Evolutionary conservation across 2,113 vertebrate species (phyloP), one percentile per base, ranked within the genome.

Genomic region (Edolisoma coerulescens): DNA sequence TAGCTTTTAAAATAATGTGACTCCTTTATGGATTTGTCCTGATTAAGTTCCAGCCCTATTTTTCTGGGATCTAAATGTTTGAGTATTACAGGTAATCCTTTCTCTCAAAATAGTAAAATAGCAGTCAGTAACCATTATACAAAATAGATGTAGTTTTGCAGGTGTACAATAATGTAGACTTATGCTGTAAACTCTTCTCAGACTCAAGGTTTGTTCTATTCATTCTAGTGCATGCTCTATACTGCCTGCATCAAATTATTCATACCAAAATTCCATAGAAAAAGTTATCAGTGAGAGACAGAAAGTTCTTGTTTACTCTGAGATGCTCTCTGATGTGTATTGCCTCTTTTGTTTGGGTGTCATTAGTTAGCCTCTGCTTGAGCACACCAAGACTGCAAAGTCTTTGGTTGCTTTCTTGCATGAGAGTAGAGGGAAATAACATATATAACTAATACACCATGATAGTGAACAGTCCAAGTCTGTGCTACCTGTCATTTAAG

Each of bases 371-470:
- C 13, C 39, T 60, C 50, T 68, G 27, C 33, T 45, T 1, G 1
- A 81, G n/a, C 50, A 74, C 56, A 35, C 11, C 18, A 17, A 28
- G 32, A 24, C 37, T 41, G 61, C 3, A 1, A 23, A 44, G 32
- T n/a, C 65, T 67, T 74, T 44, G 42, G 57, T 80, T 8, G 9
- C 53, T 71, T 83, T 37, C 27, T 24, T 49, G 35, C 33, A n/a
- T 14, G n/a, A 30, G 13, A 49, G 47, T 16, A 21, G 32, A 33
- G 27, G 32, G 28, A 60, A 90, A 39, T 54, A 73, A 35, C 19
- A 7, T 4, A 11, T 0, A 3, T 13, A 45, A 16, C 16, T 30
- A 37, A n/a, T 26, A 15, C 4, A 28, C 4, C 5, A 3, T 13
- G 4, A 20, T 22, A 21, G 10, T 42, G n/a, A 67, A 44, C 27